phyloP scores from a whole-genome alignment of 2,113 vertebrate genomes.

The Larimichthys polyactis region DNA sequence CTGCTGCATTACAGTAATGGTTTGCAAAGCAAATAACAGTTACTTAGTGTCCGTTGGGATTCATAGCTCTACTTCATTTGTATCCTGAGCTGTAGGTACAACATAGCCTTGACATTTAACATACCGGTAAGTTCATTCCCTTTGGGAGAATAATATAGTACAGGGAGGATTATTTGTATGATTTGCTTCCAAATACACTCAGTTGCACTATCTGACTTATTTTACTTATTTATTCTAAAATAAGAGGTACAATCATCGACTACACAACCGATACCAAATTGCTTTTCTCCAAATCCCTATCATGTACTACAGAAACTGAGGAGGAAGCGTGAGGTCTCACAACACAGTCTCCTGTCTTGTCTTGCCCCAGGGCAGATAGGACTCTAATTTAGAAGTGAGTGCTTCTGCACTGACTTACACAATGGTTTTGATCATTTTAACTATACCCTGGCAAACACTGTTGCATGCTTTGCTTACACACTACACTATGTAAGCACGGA shows the following conservation, averaged over 20 bases:
- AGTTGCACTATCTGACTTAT: not conserved
- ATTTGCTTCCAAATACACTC: not conserved
- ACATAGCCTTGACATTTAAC: not conserved
- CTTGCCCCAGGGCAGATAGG: not conserved
- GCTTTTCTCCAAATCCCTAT: not conserved
- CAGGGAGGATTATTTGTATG: not conserved
- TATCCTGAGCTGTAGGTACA: not conserved
- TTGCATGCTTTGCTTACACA: slow-evolving; percentile 2
- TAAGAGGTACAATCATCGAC: not conserved
- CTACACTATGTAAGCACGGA: not conserved
- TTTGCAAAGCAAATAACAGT: not conserved
- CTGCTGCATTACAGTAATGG: not conserved
- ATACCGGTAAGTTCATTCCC: not conserved
- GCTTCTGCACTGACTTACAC: not conserved
- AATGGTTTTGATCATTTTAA: slow-evolving; percentile 21
- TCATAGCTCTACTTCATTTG: not conserved
- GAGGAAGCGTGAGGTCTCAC: not conserved
- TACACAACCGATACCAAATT: not conserved
- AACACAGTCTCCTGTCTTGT: not conserved
- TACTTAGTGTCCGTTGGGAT: not conserved
- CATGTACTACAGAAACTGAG: not conserved
- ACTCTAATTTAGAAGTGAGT: not conserved
- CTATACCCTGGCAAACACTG: not conserved
- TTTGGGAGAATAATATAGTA: not conserved
- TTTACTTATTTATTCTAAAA: not conserved